These are phyloP conservation scores for Molossus alvarezi DNA, from an alignment of 2,797 vertebrate species.

Conservation along the genomic window DNA sequence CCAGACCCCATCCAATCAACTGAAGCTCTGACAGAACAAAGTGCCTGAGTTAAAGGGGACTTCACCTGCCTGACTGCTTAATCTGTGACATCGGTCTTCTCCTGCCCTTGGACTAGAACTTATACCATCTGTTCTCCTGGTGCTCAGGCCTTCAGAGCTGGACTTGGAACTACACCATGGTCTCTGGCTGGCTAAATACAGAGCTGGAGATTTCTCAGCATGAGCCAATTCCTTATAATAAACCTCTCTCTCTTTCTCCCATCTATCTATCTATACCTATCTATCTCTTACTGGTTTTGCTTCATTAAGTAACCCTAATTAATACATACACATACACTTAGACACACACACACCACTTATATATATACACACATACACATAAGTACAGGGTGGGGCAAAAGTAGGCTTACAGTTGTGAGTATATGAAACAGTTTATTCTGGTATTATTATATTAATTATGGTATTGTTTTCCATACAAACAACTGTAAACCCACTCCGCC, in stretches of 20 bases:
- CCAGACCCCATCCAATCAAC: neutral
- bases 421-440: neutral
- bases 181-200: neutral
- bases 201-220: neutral
- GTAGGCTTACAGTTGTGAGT: neutral
- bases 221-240: neutral
- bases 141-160: neutral
- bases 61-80: neutral
- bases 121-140: neutral
- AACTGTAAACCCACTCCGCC: neutral
- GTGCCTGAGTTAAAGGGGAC: neutral
- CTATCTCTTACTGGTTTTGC: neutral
- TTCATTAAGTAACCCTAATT: conserved; percentile 2
- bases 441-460: neutral
- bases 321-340: neutral
- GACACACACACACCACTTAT: neutral
- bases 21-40: neutral
- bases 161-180: neutral
- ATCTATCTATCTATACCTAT: neutral
- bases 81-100: neutral
- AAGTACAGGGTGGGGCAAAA: neutral
- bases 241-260: neutral
- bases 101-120: neutral
- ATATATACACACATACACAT: neutral
- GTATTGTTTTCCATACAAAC: neutral